Percentiles rank a stretch among this genome's conserved stretches.
phyloP scores from a whole-genome alignment of 2,113 vertebrate species.

The Panurus biarmicus region DNA sequence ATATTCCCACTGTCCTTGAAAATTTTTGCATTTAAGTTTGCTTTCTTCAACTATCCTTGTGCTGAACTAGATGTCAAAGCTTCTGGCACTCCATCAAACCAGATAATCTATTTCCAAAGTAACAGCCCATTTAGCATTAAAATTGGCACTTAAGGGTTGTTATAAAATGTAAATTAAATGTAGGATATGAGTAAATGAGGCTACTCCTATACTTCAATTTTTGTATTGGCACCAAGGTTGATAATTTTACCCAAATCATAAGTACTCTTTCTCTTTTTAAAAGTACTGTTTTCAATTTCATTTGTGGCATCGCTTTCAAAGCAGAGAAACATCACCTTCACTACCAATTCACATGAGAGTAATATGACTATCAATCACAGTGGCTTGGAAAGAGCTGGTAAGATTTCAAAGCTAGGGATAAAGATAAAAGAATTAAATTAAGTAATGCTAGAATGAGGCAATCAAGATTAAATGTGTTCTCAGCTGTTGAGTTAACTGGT shows the following conservation, averaged over 20 bases:
- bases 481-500: slow-evolving; percentile 43
- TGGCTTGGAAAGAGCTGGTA: slow-evolving; percentile 37
- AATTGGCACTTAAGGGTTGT: slow-evolving; percentile 40
- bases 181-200: slow-evolving; percentile 15
- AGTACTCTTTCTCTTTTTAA: neutral
- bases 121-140: slow-evolving; percentile 52
- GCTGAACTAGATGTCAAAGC: neutral
- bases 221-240: neutral
- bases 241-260: slow-evolving; percentile 30
- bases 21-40: neutral
- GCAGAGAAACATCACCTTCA: slow-evolving; percentile 52
- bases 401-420: slow-evolving; percentile 49
- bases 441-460: slow-evolving; percentile 53
- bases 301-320: slow-evolving; percentile 55
- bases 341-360: slow-evolving; percentile 53
- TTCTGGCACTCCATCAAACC: slow-evolving; percentile 20
- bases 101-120: slow-evolving; percentile 47
- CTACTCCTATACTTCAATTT: neutral
- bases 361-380: slow-evolving; percentile 55
- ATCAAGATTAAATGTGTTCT: slow-evolving; percentile 59
- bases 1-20: slow-evolving; percentile 3
- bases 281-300: slow-evolving; percentile 24
- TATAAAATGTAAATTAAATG: slow-evolving; percentile 59
- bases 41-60: neutral
- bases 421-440: slow-evolving; percentile 67